Evolutionary conservation across 2,888 invertebrate genomes (phyloP), one percentile per base, ranked within the genome.

Genomic region (Chrysolina americana): DNA sequence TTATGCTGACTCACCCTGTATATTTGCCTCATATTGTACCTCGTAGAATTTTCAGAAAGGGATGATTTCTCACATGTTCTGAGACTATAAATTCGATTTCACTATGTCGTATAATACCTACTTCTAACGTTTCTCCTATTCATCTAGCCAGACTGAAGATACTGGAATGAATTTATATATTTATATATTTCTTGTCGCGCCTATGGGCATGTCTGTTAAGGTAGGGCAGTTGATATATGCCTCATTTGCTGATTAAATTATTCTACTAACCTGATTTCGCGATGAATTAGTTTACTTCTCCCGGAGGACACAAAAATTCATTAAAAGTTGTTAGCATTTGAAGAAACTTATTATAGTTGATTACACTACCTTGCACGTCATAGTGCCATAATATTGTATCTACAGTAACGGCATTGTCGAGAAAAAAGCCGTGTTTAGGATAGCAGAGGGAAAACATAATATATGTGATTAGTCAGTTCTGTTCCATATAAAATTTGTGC

Each of bases 221-320:
- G 71, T 64, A 64, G 48, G 75, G 74, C 74, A 56, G n/a, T 44
- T 63, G 65, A 73, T 71, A 62, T 44, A 69, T 56, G 62, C 68
- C 70, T 73, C 70, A 71, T 76, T 79, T 76, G 72, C 72, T 77
- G 75, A 77, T 76, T 76, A 76, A 77, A 73, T 79, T 77, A 75
- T 56, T 62, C 66, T 17, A 65, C 48, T 79, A 77, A 77, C 78
- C 75, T 77, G 75, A 65, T 76, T 79, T 70, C 65, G 48, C 56
- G 21, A 71, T 63, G 23, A 53, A 65, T 19, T 23, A 50, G 62
- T 69, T 19, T 5, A 13, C 23, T 68, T 53, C 53, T 53, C 28
- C 47, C 50, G 48, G 44, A 41, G 21, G 28, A 71, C 41, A 65
- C 53, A 63, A 65, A 13, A 19, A 65, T 11, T 44, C 41, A 13